Conservation (phyloP, 2,888 invertebrate species). For the Endotricha flammealis region DNA sequence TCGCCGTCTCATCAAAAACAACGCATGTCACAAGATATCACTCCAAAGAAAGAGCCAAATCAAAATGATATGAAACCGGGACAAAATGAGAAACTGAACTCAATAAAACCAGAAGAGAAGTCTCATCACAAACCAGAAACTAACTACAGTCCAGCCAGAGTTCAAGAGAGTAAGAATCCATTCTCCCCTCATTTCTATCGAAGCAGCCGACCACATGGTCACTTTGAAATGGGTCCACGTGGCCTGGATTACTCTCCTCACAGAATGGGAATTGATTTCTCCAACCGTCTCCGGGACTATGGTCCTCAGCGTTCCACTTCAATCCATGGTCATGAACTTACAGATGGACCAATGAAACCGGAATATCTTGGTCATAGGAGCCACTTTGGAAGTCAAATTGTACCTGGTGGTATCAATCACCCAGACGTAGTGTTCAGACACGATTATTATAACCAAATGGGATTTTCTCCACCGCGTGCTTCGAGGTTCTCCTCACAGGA, state of each 20-base stretch:
- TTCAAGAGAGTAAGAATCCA: conserved; percentile 59
- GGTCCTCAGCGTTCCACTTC: conserved; percentile 69
- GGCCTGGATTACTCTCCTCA: conserved; percentile 71
- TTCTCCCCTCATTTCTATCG: conserved; percentile 64
- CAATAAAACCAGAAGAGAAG: conserved; percentile 34
- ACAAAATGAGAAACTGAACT: conserved; percentile 15
- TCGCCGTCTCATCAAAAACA: conserved; percentile 34
- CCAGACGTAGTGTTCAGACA: conserved; percentile 70
- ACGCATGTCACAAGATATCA: conserved; percentile 26
- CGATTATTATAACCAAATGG: conserved; percentile 61
- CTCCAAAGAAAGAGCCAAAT: conserved; percentile 48
- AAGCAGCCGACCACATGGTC: conserved; percentile 55
- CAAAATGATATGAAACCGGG: conserved; percentile 38
- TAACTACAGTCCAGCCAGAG: conserved; percentile 37
- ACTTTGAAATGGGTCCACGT: conserved; percentile 72
- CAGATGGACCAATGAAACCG: conserved; percentile 60
- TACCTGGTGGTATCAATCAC: conserved; percentile 56
- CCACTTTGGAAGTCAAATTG: conserved; percentile 62
- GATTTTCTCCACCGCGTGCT: conserved; percentile 60
- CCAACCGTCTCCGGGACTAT: conserved; percentile 60
- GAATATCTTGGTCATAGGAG: conserved; percentile 60
- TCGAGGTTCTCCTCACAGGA: conserved; percentile 72
- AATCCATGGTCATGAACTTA: conserved; percentile 69
- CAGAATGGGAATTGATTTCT: conserved; percentile 59
- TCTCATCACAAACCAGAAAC: conserved; percentile 37